phyloP scores from a whole-genome alignment of 2,113 vertebrate genomes.

The Carlito syrichta region DNA sequence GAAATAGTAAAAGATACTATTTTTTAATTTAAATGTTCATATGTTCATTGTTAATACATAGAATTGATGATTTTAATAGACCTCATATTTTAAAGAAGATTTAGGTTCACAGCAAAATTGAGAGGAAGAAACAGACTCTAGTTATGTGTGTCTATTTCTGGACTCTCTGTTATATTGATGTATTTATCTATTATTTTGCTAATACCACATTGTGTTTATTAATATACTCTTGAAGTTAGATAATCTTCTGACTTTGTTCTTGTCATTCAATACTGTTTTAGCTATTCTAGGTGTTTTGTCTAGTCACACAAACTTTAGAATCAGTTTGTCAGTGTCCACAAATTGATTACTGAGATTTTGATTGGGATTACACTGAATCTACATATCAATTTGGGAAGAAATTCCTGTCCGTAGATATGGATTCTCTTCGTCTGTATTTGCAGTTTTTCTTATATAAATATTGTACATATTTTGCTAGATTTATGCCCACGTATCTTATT shows the following conservation, averaged over 20 bases:
- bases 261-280: background rate
- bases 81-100: background rate
- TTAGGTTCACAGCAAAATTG: background rate
- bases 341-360: background rate
- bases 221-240: background rate
- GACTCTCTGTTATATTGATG: background rate
- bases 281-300: background rate
- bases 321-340: background rate
- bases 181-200: background rate
- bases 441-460: background rate
- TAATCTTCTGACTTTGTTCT: background rate
- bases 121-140: background rate
- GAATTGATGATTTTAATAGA: background rate
- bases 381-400: background rate
- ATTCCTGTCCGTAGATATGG: background rate
- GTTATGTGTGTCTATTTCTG: background rate
- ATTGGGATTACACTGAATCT: background rate
- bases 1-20: background rate
- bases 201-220: background rate
- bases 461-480: background rate
- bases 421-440: background rate
- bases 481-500: background rate
- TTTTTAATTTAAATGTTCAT: background rate
- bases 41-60: background rate
- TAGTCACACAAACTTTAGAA: background rate